Conservation (phyloP, 2,888 invertebrate genomes). For the Lepetodrilus schrolli region DNA sequence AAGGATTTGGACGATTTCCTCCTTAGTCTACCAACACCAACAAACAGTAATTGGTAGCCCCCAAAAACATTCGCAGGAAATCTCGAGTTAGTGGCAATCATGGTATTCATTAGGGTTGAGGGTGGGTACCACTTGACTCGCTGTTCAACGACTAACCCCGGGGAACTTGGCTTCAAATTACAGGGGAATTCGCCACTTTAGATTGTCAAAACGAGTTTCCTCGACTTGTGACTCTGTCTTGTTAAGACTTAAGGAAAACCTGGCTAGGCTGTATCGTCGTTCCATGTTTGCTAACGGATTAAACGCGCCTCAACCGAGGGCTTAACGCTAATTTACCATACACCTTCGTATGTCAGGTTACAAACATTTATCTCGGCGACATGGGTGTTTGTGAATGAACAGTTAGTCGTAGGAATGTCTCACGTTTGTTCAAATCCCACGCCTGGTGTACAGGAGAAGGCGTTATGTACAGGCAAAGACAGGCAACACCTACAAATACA, state of each 20-base stretch:
- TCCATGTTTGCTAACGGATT: slow-evolving; percentile 1
- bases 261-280: background rate
- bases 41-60: background rate
- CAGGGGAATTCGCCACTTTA: background rate
- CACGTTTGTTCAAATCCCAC: slow-evolving; percentile 18
- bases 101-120: background rate
- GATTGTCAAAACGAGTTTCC: background rate
- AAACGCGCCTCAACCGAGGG: background rate
- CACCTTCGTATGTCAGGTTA: slow-evolving; percentile 1
- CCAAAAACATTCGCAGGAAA: background rate
- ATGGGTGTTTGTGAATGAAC: slow-evolving; percentile 24
- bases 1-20: background rate
- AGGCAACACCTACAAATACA: background rate
- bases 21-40: background rate
- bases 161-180: background rate
- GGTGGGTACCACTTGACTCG: slow-evolving; percentile 23
- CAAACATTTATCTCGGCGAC: slow-evolving; percentile 27
- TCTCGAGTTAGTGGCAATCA: background rate
- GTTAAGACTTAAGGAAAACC: slow-evolving; percentile 23
- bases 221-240: slow-evolving; percentile 20
- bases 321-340: slow-evolving; percentile 28
- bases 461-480: background rate
- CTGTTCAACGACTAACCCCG: background rate
- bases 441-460: background rate
- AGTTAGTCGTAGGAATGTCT: slow-evolving; percentile 25